phyloP scores from a whole-genome alignment of 2,888 invertebrate genomes.

The Drosophila histrio region DNA sequence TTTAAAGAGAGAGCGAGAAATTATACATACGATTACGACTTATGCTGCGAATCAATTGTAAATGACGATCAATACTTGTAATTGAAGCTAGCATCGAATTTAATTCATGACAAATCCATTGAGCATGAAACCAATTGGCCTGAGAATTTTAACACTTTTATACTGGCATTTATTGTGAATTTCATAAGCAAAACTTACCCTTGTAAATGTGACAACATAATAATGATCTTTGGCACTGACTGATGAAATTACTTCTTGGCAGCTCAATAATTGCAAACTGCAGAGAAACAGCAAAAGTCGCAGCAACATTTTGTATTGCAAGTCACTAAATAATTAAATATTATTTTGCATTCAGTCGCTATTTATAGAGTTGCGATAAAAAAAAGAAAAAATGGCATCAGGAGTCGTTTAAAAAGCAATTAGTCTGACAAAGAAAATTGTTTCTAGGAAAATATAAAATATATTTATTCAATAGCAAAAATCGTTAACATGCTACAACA shows the following conservation, averaged over 20 bases:
- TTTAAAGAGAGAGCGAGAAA: background rate
- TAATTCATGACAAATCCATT: constrained; percentile 41
- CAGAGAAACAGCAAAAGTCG: constrained; percentile 32
- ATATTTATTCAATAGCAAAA: constrained; percentile 70
- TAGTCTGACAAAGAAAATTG: constrained; percentile 29
- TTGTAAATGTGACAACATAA: constrained; percentile 29
- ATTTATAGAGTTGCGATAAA: constrained; percentile 39
- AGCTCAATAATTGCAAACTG: constrained; percentile 16
- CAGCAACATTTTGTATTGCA: constrained; percentile 38
- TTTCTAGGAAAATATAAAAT: constrained; percentile 75
- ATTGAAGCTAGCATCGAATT: constrained; percentile 53
- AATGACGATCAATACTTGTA: constrained; percentile 30
- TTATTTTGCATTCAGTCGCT: background rate
- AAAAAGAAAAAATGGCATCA: constrained; percentile 31
- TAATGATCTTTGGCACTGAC: constrained; percentile 24
- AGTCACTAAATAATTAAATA: constrained; percentile 1
- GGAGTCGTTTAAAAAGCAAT: constrained; percentile 55
- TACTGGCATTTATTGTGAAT: background rate
- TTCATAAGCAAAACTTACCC: constrained; percentile 19
- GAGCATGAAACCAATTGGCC: constrained; percentile 58
- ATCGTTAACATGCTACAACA: constrained; percentile 62
- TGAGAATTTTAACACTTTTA: background rate
- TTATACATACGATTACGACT: constrained; percentile 23
- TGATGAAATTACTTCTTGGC: background rate
- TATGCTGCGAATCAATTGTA: constrained; percentile 33